Evolutionary conservation across 2,113 vertebrate genomes (phyloP), one percentile per base, ranked within the genome.

Genomic region (Scortum barcoo): DNA sequence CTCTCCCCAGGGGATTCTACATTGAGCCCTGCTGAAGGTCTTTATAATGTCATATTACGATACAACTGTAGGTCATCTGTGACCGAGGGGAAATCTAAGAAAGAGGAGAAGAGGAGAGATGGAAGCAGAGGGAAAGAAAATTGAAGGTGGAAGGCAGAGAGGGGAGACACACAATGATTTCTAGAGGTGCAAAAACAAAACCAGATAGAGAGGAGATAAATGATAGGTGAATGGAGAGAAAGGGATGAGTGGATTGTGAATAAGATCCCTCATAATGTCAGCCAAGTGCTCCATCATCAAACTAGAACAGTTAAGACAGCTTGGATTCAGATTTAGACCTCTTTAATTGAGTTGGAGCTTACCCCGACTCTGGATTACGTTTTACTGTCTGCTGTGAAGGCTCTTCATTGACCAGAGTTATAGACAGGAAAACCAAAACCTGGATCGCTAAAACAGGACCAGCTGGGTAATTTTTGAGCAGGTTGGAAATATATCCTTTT

Each of bases 251-350:
- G 74, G 73, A 80, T 79, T 66, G 66, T 28, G 75, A 87, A 84
- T 54, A 71, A 44, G 51, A 86, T 79, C 76, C 72, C 50, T 80
- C 46, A 61, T 36, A 84, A 89, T 87, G 80, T 93, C 87, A 76
- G 88, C 89, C 88, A 87, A 78, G 58, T 74, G 72, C 84, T 92
- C 77, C 75, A 87, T 91, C 90, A 80, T 88, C 73, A 78, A 79
- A 51, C 80, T 90, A 85, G 89, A 90, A 80, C 85, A 86, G 83
- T 66, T 83, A 69, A 89, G 67, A 85, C 89, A 85, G 86, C 91
- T 83, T 92, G 89, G 86, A 90, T 90, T 93, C 86, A 76, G 80
- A 92, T 94, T 85, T 82, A 76, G 84, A 54, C 56, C 24, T 63
- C 78, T 92, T 86, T 89, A 92, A 93, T 90, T 88, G 83, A 86